These are phyloP conservation scores for Meandrina meandrites DNA, from an alignment of 92 coral and sea anemone species.

Conservation along the genomic window DNA sequence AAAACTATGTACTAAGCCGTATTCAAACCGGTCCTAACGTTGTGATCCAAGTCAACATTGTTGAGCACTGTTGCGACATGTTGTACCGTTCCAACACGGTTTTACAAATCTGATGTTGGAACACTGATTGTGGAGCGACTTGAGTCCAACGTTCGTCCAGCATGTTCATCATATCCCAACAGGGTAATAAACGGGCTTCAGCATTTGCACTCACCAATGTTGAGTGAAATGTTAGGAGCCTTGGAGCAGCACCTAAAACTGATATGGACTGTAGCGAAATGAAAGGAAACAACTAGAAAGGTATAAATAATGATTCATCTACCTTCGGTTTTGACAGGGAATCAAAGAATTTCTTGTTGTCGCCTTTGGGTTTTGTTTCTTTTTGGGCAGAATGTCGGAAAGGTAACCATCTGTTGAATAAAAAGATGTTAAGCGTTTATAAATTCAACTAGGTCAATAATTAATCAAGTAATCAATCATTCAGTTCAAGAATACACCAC, in stretches of 20 bases:
- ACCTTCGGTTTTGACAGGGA: slow-evolving; percentile 98
- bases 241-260: not conserved
- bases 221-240: not conserved
- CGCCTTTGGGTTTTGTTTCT: slow-evolving; percentile 75
- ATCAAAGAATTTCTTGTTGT: slow-evolving; percentile 93
- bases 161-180: not conserved
- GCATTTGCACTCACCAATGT: not conserved
- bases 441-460: not conserved
- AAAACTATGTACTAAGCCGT: not conserved
- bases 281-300: not conserved
- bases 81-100: not conserved
- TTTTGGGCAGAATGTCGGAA: slow-evolving; percentile 97
- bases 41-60: not conserved
- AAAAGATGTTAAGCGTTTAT: not conserved
- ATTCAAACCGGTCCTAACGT: not conserved
- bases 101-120: not conserved
- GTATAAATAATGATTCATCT: not conserved
- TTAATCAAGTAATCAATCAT: not conserved
- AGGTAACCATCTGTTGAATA: slow-evolving; percentile 81
- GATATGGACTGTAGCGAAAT: not conserved
- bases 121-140: not conserved
- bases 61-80: no score
- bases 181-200: not conserved
- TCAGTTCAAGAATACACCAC: no score
- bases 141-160: not conserved